These are phyloP conservation scores for Bursaphelenchus okinawaensis DNA, from an alignment of 2,888 invertebrate species.

Conservation along the genomic window DNA sequence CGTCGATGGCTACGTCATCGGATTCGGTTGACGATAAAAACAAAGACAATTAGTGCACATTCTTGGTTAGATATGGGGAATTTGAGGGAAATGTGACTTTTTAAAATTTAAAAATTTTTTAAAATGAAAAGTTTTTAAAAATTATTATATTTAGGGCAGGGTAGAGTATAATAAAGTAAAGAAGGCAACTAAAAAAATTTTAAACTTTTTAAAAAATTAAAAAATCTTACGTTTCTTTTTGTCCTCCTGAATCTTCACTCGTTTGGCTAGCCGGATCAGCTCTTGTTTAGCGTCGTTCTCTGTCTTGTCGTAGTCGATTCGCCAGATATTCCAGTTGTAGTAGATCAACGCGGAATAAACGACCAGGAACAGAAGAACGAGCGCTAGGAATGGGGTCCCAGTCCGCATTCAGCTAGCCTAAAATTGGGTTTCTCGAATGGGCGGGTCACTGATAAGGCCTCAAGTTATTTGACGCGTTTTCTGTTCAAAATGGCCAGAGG, in stretches of 20 bases:
- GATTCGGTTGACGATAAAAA: not conserved
- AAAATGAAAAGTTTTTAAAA: no score
- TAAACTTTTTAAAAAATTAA: no score
- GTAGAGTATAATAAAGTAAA: no score
- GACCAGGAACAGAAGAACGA: not conserved
- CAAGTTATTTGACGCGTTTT: not conserved
- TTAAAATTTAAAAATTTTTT: no score
- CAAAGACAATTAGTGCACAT: not conserved
- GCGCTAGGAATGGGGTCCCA: conserved; percentile 1
- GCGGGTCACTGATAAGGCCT: not conserved
- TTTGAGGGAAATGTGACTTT: no score
- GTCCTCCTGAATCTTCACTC: conserved; percentile 10
- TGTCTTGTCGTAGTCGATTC: not conserved
- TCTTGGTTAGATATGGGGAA: not conserved
- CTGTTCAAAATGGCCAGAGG: not conserved
- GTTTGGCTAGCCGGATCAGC: not conserved
- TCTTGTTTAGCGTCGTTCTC: conserved; percentile 3
- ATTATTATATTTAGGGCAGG: no score
- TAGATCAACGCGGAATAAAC: not conserved
- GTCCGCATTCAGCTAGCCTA: not conserved
- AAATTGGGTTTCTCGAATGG: not conserved
- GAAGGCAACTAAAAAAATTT: no score
- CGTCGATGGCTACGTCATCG: not conserved
- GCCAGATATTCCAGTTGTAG: conserved; percentile 10
- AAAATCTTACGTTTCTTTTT: conserved; percentile 9